Conservation (phyloP, 2,797 vertebrate species). For the Eulemur coronatus region DNA sequence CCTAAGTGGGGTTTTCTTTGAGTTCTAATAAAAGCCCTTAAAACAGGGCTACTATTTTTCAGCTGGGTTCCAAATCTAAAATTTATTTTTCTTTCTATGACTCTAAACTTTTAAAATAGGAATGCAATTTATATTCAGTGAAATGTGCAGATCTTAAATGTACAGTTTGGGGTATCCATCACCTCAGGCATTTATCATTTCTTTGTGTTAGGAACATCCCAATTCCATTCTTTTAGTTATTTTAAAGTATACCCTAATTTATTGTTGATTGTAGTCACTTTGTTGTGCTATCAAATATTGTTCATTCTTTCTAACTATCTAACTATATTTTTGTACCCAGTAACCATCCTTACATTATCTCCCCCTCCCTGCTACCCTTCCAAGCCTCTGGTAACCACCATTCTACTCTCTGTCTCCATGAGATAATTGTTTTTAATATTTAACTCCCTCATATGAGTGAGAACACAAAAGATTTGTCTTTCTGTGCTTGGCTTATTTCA, state of each 20-base stretch:
- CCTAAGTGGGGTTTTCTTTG: neutral
- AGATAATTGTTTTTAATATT: neutral
- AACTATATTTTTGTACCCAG: neutral
- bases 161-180: neutral
- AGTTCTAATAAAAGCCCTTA: neutral
- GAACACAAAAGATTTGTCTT: neutral
- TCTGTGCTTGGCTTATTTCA: neutral
- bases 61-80: neutral
- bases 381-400: neutral
- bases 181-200: too few species aligned
- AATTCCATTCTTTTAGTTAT: neutral
- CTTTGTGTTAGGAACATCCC: neutral
- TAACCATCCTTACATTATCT: neutral
- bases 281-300: neutral
- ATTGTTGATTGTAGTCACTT: neutral
- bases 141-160: constrained; percentile 37
- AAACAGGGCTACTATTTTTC: neutral
- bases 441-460: neutral
- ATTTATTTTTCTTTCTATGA: constrained; percentile 23
- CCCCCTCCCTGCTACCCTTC: neutral
- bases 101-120: neutral
- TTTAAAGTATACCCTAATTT: neutral
- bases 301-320: neutral
- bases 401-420: neutral
- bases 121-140: neutral